Conservation (phyloP, 2,797 vertebrate species). For the Parambassis ranga region DNA sequence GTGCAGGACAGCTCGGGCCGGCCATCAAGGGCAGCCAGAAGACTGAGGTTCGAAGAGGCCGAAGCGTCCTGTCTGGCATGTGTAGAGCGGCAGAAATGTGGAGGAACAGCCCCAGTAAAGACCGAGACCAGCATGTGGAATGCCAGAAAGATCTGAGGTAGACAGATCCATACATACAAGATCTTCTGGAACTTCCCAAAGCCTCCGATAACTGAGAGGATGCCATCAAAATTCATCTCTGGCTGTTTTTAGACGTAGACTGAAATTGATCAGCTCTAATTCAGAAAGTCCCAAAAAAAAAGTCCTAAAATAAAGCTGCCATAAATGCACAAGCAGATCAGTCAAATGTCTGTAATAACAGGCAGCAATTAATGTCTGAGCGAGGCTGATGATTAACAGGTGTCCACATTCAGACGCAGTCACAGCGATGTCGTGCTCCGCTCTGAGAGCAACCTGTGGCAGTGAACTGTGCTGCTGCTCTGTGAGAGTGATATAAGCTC, state of each 20-base stretch:
- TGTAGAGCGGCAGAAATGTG: conserved; percentile 61
- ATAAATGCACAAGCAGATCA: conserved; percentile 8
- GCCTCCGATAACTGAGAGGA: conserved; percentile 70
- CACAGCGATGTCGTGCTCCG: conserved; percentile 17
- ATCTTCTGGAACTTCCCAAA: conserved; percentile 79
- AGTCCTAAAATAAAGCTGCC: neutral
- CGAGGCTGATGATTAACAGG: conserved; percentile 20
- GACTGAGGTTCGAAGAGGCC: conserved; percentile 23
- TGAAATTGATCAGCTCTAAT: neutral
- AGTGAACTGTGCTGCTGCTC: conserved; percentile 2
- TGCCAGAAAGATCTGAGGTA: conserved; percentile 77
- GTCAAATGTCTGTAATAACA: conserved; percentile 2
- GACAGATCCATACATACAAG: conserved; percentile 77
- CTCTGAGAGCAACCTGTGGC: conserved; percentile 7
- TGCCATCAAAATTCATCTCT: conserved; percentile 71
- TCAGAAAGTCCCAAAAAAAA: conserved; percentile 7
- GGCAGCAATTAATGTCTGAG: neutral
- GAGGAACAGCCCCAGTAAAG: conserved; percentile 74
- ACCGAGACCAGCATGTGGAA: conserved; percentile 78
- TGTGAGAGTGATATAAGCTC: conserved; percentile 18
- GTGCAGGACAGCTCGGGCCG: conserved; percentile 32
- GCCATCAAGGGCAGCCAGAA: neutral
- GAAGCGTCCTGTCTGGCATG: neutral
- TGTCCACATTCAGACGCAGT: conserved; percentile 1
- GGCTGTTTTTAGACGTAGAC: neutral